phyloP scores from a whole-genome alignment of 2,888 invertebrate genomes.

The Ryuthela nishihirai region DNA sequence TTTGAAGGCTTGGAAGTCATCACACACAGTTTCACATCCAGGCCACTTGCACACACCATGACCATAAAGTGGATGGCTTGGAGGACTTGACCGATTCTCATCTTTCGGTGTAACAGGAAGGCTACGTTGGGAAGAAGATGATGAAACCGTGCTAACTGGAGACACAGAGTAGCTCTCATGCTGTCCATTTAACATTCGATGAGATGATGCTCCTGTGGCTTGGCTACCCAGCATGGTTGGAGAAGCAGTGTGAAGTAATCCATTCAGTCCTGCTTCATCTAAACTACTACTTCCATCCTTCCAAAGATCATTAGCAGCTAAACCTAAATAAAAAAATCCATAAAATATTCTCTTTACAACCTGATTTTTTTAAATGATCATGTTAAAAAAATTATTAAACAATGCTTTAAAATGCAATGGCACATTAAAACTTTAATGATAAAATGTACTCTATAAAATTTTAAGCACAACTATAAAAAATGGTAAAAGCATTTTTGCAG shows the following conservation, averaged over 20 bases:
- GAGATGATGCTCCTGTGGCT: neutral
- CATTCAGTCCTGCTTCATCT: conserved; percentile 13
- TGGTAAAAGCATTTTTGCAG: no score
- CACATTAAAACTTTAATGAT: no score
- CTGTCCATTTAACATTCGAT: conserved; percentile 3
- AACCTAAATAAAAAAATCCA: conserved; percentile 10
- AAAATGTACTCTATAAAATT: no score
- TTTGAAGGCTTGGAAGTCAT: conserved; percentile 83
- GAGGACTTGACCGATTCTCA: conserved; percentile 47
- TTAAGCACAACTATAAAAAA: no score
- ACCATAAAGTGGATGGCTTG: conserved; percentile 64
- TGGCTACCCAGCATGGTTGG: neutral
- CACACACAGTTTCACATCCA: conserved; percentile 90
- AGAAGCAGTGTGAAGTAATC: conserved; percentile 14
- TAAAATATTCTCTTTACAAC: no score
- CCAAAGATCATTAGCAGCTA: conserved; percentile 33
- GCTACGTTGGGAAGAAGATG: conserved; percentile 26
- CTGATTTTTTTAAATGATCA: no score
- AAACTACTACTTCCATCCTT: conserved; percentile 25
- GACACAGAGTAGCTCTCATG: conserved; percentile 29
- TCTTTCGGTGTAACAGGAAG: conserved; percentile 26
- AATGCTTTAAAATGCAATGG: no score
- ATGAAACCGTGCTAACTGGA: conserved; percentile 16
- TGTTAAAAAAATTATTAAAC: no score
- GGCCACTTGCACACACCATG: conserved; percentile 98